Conservation (phyloP, 2,113 vertebrate genomes). For the Sclerurus mexicanus region DNA sequence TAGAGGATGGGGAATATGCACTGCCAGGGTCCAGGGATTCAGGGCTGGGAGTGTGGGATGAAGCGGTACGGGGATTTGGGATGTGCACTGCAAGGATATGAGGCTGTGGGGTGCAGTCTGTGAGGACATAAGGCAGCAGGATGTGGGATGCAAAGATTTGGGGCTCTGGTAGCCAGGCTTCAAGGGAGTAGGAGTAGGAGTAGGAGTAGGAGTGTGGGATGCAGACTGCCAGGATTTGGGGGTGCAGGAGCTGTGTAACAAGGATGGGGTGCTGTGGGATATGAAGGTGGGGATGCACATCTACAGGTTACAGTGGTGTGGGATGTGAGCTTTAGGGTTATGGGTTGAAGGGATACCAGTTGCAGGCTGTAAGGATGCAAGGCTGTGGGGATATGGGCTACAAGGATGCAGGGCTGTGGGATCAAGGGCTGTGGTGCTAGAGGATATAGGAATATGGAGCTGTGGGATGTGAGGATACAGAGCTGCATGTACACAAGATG, state of each 20-base stretch:
- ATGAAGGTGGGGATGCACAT: neutral
- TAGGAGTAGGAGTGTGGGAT: rapidly evolving
- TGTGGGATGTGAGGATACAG: neutral
- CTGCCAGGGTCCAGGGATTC: neutral
- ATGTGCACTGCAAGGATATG: neutral
- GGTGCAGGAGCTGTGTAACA: neutral
- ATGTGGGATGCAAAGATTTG: neutral
- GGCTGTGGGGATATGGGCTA: neutral
- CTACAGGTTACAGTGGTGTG: rapidly evolving
- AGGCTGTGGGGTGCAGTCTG: neutral
- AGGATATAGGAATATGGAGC: neutral
- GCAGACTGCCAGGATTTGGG: neutral
- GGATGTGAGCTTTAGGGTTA: neutral
- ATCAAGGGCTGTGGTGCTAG: neutral
- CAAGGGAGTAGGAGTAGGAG: too few species aligned
- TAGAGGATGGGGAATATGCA: rapidly evolving
- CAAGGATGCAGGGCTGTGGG: neutral
- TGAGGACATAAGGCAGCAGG: neutral
- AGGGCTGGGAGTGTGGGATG: neutral
- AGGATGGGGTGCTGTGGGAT: neutral
- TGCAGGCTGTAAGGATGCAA: neutral
- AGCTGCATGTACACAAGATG: rapidly evolving
- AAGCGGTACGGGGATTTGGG: rapidly evolving
- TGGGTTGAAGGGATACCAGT: neutral
- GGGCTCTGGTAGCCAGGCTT: neutral